Conservation (phyloP, 2,113 vertebrate genomes). For the Poeciliopsis turrubarensis region DNA sequence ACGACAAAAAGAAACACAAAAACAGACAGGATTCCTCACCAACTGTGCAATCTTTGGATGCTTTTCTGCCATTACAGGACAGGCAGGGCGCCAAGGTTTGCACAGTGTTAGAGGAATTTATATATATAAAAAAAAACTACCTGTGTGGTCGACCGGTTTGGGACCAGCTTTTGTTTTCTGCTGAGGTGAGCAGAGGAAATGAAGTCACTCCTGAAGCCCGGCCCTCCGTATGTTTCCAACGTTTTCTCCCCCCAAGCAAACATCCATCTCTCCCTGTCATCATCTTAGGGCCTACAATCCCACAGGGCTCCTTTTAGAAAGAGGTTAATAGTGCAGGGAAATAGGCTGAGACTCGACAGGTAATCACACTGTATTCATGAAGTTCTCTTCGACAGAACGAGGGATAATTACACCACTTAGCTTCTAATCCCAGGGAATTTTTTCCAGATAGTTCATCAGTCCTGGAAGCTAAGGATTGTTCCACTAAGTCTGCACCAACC, state of each 20-base stretch:
- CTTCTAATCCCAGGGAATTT: slow-evolving; percentile 26
- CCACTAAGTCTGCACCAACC: neutral
- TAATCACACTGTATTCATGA: slow-evolving; percentile 28
- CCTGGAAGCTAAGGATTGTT: neutral
- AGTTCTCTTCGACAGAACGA: slow-evolving; percentile 22
- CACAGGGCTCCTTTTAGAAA: slow-evolving; percentile 34
- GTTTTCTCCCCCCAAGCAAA: slow-evolving; percentile 46
- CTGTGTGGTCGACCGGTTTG: slow-evolving; percentile 33
- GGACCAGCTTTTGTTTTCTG: slow-evolving; percentile 32
- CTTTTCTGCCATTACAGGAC: slow-evolving; percentile 5
- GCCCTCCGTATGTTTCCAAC: slow-evolving; percentile 40
- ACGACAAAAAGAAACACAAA: neutral
- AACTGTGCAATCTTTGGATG: neutral
- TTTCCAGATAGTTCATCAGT: neutral
- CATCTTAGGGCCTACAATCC: slow-evolving; percentile 25
- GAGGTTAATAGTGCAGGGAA: slow-evolving; percentile 40
- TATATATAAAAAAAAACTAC: slow-evolving; percentile 19
- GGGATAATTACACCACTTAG: slow-evolving; percentile 22
- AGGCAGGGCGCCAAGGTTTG: slow-evolving; percentile 10
- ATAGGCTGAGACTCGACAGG: slow-evolving; percentile 31
- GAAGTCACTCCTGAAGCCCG: slow-evolving; percentile 49
- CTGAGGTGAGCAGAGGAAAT: slow-evolving; percentile 30
- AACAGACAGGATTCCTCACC: neutral
- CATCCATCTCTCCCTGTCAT: slow-evolving; percentile 51
- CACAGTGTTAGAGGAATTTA: neutral